phyloP scores from a whole-genome alignment of 1,140 invertebrate genomes.

The Drosophila parabipectinata region DNA sequence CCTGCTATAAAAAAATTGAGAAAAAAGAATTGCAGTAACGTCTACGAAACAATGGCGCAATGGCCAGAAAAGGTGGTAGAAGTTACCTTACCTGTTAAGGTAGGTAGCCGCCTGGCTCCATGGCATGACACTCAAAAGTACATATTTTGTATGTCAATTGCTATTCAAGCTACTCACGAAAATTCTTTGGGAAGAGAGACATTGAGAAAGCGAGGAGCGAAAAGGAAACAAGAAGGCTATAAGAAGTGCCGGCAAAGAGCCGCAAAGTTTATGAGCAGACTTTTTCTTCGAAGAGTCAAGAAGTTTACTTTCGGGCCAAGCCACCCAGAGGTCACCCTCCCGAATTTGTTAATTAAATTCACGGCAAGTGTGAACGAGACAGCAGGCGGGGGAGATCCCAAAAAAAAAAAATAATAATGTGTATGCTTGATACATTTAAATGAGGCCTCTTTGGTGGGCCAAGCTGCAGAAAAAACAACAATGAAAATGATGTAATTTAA shows the following conservation, averaged over 20 bases:
- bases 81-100: constrained; percentile 33
- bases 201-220: not conserved
- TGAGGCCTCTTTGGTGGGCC: constrained; percentile 19
- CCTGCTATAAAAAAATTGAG: constrained; percentile 10
- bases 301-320: constrained; percentile 26
- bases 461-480: not conserved
- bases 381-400: not conserved
- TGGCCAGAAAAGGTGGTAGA: constrained; percentile 8
- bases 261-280: constrained; percentile 53
- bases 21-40: constrained; percentile 42
- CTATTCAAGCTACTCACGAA: constrained; percentile 62
- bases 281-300: constrained; percentile 31
- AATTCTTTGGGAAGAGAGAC: constrained; percentile 13
- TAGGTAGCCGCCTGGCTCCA: constrained; percentile 25
- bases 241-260: constrained; percentile 45
- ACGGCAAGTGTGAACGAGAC: constrained; percentile 41
- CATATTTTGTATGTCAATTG: constrained; percentile 68
- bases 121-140: constrained; percentile 59
- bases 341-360: constrained; percentile 66
- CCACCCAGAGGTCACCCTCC: constrained; percentile 28
- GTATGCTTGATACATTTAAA: constrained; percentile 56
- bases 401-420: constrained; percentile 28
- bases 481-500: constrained; percentile 36
- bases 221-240: not conserved
- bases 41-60: constrained; percentile 52